Evolutionary conservation across 2,797 vertebrate species (phyloP).

Genomic region (Pteropus rufus): DNA sequence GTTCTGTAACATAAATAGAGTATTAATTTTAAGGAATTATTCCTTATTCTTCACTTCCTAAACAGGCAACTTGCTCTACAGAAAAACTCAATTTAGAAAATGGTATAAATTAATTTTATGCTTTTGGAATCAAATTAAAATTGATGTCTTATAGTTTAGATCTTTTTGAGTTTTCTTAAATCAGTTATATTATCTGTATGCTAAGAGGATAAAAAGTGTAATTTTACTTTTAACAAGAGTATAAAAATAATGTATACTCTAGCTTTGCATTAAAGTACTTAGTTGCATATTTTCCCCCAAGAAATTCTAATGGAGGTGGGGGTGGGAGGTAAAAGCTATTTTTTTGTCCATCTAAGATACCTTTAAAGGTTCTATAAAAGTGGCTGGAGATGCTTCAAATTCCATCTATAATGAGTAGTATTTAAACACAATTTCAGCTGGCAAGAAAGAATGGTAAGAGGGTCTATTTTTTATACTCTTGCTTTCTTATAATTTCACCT

Average conservation of each 20-base stretch:
- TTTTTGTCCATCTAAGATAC: neutral
- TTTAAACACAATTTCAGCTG: neutral
- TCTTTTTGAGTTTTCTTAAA: slow-evolving; percentile 17
- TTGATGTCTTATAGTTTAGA: neutral
- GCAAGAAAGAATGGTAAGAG: neutral
- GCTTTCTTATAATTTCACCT: neutral
- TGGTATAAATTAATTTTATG: neutral
- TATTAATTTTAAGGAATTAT: neutral
- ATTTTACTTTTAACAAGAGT: neutral
- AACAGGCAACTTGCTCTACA: neutral
- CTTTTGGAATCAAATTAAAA: neutral
- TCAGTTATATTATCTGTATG: neutral
- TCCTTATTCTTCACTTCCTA: neutral
- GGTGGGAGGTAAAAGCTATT: neutral
- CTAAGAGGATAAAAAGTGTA: neutral
- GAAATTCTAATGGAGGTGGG: neutral
- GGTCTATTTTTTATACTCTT: neutral
- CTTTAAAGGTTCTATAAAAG: neutral
- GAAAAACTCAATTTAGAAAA: neutral
- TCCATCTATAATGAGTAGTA: neutral
- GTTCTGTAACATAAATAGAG: neutral
- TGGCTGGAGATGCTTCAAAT: neutral
- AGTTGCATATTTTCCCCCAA: neutral
- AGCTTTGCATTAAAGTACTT: neutral
- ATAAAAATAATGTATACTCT: neutral